Conservation (phyloP, 2,113 vertebrate genomes). For the Sigmodon hispidus region DNA sequence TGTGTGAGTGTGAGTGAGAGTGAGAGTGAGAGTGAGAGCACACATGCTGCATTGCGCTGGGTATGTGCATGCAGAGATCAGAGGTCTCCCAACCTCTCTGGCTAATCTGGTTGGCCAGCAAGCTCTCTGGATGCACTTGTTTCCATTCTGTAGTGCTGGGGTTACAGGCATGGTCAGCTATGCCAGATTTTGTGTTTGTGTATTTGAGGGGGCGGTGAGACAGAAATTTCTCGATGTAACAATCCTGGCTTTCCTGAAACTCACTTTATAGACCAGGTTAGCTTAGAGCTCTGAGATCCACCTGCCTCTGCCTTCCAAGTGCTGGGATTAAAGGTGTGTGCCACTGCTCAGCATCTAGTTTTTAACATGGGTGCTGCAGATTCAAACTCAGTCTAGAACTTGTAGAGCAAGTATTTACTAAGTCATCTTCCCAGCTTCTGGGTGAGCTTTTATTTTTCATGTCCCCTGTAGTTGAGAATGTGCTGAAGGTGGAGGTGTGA, state of each 20-base stretch:
- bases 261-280: too few relatives aligned
- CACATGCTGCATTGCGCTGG: background rate
- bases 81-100: background rate
- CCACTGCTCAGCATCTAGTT: too few relatives aligned
- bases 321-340: background rate
- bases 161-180: background rate
- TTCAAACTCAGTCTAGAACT: background rate
- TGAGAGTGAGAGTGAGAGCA: background rate
- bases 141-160: background rate
- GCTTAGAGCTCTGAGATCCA: too few relatives aligned
- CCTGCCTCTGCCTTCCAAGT: background rate
- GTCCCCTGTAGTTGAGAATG: background rate
- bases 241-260: too few relatives aligned
- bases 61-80: background rate
- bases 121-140: background rate
- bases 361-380: background rate
- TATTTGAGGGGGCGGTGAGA: too few relatives aligned
- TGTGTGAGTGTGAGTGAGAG: background rate
- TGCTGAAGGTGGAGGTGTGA: background rate
- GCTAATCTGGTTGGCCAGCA: background rate
- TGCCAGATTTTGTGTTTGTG: too few relatives aligned
- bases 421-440: background rate
- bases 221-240: too few relatives aligned
- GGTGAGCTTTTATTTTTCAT: background rate
- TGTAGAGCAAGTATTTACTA: background rate